These are phyloP conservation scores for Triplophysa bombifrons DNA, from an alignment of 2,797 vertebrate genomes.

Conservation along the genomic window DNA sequence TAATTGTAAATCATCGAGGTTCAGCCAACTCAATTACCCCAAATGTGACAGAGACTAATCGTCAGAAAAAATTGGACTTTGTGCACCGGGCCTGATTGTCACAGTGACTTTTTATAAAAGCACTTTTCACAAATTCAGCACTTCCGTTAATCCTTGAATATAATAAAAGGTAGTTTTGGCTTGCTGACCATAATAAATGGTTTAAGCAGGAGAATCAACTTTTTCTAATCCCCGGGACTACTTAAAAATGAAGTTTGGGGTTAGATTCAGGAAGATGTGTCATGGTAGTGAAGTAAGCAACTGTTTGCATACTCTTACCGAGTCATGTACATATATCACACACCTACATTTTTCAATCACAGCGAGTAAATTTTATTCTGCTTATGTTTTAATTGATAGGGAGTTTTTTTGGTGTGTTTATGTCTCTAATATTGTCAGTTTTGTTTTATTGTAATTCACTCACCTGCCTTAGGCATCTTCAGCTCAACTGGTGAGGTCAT, in stretches of 20 bases:
- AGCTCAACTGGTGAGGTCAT: constrained; percentile 56
- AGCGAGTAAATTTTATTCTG: background rate
- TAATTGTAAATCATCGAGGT: constrained; percentile 11
- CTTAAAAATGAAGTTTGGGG: too few species aligned
- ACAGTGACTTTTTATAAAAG: background rate
- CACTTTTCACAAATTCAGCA: background rate
- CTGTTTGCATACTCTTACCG: too few species aligned
- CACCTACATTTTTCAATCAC: constrained; percentile 6
- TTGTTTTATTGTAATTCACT: constrained; percentile 43
- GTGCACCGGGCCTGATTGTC: background rate
- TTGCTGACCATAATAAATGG: background rate
- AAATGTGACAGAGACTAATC: background rate
- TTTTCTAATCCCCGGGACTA: too few species aligned
- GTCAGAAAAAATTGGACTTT: constrained; percentile 4
- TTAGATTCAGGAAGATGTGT: background rate
- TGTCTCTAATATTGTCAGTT: constrained; percentile 2
- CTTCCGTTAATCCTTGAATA: background rate
- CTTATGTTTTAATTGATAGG: background rate
- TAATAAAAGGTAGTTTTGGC: background rate
- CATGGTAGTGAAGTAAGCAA: too few species aligned
- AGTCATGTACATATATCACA: background rate
- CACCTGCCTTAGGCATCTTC: constrained; percentile 46
- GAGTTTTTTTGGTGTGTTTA: constrained; percentile 19
- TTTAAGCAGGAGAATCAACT: too few species aligned
- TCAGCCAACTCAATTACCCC: constrained; percentile 26